Base-by-base conservation (phyloP, 2,797 vertebrate species). In the Champsocephalus gunnari region DNA sequence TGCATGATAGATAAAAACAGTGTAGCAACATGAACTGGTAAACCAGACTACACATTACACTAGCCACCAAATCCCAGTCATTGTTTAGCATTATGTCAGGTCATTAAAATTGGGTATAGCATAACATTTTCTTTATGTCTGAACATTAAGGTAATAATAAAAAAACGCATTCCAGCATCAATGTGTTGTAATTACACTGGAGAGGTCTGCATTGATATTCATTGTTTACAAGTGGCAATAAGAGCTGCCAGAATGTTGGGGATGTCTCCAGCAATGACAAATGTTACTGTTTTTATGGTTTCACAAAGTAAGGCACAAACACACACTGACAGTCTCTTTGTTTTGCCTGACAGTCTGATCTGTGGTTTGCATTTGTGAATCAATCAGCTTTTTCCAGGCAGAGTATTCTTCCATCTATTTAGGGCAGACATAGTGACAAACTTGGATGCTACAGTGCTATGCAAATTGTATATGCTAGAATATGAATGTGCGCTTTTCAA, bases 321-420 rank as follows among this genome's bases (percentile, higher is more conserved):
- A 81, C 60, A 66, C 61, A 71, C 82, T 80, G 79, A 77, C 79
- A 73, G 77, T 75, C 64, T 71, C 74, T 87, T 85, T 89, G 77
- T 88, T 78, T 86, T 73, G 59, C 58, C 64, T 89, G 89, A 85
- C 85, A 85, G 79, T 79, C 68, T 83, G 85, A 75, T 77, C 79
- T 80, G 77, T 12, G 5, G 60, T 80, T 89, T 85, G 73, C 73
- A 71, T 77, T 84, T 75, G 56, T 59, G 79, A 86, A 82, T 82
- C 85, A 88, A 82, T 87, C 84, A 79, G 75, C 80, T 77, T 61
- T 75, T 85, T 45, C 41, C 51, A 79, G 72, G 70, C 79, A 81
- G 67, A 74, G 49, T 56, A 66, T 81, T 80, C 70, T 68, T 71
- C 76, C 73, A 62, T 69, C 57, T 81, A 73, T 78, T 83, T 47